phyloP scores from a whole-genome alignment of 2,888 invertebrate genomes.

The Artemia sinica region DNA sequence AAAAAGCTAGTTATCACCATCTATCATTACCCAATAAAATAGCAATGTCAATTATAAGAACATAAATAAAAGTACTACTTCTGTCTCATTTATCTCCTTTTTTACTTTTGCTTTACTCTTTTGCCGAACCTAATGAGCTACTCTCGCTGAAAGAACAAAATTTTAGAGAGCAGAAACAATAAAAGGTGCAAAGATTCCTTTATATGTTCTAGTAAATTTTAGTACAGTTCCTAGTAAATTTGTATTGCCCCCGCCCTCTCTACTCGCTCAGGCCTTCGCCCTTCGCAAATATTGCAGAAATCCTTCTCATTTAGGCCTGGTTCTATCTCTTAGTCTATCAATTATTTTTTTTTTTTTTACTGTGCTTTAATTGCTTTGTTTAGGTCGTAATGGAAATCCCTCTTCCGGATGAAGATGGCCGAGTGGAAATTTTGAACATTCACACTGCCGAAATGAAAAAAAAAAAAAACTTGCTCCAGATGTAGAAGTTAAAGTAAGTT shows the following conservation, averaged over 20 bases:
- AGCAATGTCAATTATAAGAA: no score
- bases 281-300: not conserved
- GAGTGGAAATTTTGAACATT: conserved; percentile 85
- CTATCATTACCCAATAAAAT: no score
- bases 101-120: no score
- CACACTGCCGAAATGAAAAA: conserved; percentile 84
- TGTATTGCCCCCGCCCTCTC: not conserved
- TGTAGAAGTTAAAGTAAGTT: conserved; percentile 46
- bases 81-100: no score
- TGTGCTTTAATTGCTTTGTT: conserved; percentile 18
- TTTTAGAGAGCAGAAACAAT: not conserved
- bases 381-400: conserved; percentile 83
- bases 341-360: conserved; percentile 20
- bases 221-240: conserved; percentile 6
- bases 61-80: no score
- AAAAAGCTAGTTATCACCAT: no score
- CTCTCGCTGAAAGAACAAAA: no score
- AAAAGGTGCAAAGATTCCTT: conserved; percentile 28
- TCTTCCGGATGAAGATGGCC: conserved; percentile 80
- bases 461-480: conserved; percentile 75
- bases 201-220: no score
- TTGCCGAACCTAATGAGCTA: no score
- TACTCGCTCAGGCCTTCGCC: not conserved
- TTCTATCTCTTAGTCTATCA: conserved; percentile 22
- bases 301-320: conserved; percentile 15